Percentiles rank a stretch among this genome's conserved stretches.
Conservation (phyloP, 2,113 vertebrate genomes). For the Phaethon lepturus region DNA sequence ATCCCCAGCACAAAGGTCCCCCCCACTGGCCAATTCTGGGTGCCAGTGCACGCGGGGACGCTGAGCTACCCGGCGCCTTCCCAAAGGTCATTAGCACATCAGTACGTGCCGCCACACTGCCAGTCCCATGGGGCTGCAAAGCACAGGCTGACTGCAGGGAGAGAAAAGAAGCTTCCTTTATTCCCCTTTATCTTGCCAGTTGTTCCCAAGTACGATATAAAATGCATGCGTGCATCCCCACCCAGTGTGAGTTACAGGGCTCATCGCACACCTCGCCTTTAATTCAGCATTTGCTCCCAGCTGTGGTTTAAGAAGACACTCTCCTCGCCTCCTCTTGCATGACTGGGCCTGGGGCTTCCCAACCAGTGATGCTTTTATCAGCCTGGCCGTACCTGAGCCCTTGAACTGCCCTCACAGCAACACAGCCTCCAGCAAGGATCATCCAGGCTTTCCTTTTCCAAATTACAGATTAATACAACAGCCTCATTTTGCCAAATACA, state of each 20-base stretch:
- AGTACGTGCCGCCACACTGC: background rate
- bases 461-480: background rate
- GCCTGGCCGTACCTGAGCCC: background rate
- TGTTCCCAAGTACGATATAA: fast-evolving
- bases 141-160: background rate
- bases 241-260: background rate
- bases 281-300: background rate
- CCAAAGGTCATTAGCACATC: background rate
- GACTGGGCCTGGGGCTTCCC: background rate
- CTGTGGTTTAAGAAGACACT: background rate
- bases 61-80: background rate
- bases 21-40: fast-evolving
- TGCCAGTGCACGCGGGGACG: fast-evolving
- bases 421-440: background rate
- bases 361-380: background rate
- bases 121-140: background rate
- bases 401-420: background rate
- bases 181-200: background rate
- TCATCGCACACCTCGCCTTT: background rate
- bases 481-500: background rate
- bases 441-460: background rate
- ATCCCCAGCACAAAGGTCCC: background rate
- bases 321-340: background rate
- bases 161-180: background rate
- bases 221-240: background rate